A percentile compares a stretch with the other conserved stretches of the same genome.
These are phyloP conservation scores for Halictus ligatus DNA, from an alignment of 2,888 invertebrate species.

Conservation along the genomic window DNA sequence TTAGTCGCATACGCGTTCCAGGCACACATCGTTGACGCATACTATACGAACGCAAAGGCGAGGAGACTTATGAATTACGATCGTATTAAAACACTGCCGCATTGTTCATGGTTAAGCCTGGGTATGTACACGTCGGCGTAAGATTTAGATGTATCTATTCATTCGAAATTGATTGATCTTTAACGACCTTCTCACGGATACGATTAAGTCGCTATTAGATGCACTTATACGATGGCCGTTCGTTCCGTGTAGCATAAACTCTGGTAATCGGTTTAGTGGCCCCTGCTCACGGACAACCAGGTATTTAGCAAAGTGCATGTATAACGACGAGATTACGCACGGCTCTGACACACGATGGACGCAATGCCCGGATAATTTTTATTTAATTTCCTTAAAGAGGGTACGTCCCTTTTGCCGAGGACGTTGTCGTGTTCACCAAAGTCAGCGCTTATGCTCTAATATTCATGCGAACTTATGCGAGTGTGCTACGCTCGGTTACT, in stretches of 20 bases:
- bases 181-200: constrained; percentile 36
- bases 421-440: background rate
- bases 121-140: background rate
- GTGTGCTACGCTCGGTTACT: background rate
- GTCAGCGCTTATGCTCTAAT: background rate
- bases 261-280: constrained; percentile 64
- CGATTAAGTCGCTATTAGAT: constrained; percentile 48
- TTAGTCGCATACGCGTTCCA: background rate
- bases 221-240: constrained; percentile 48
- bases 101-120: background rate
- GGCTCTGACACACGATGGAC: constrained; percentile 9
- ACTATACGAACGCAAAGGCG: background rate
- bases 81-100: background rate
- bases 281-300: constrained; percentile 52
- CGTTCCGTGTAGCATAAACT: constrained; percentile 54
- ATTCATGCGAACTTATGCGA: background rate
- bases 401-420: background rate
- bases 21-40: no score
- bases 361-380: background rate
- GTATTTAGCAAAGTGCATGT: constrained; percentile 58
- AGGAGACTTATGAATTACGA: background rate
- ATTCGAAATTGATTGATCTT: constrained; percentile 51
- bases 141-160: constrained; percentile 19
- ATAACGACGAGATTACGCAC: constrained; percentile 50
- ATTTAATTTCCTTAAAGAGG: background rate